Evolutionary conservation across 2,797 vertebrate species (phyloP).

Genomic region (Spinus olivaceus): DNA sequence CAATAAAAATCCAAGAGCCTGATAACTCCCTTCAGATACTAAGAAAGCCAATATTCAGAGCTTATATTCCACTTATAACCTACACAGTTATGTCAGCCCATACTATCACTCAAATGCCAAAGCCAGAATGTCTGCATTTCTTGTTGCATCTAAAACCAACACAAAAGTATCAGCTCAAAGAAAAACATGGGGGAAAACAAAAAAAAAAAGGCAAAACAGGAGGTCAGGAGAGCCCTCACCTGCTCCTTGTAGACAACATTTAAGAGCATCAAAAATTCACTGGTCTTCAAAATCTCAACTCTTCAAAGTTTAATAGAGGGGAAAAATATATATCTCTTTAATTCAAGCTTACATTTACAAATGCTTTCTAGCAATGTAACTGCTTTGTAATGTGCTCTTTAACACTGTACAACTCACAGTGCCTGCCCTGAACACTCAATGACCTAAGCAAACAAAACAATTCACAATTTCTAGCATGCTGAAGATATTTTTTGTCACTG

Average conservation of each 20-base stretch:
- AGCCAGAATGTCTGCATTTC: background rate
- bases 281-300: background rate
- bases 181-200: background rate
- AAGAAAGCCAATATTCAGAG: constrained; percentile 28
- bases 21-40: constrained; percentile 33
- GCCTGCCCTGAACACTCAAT: background rate
- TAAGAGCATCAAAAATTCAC: background rate
- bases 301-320: background rate
- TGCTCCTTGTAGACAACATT: background rate
- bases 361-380: background rate
- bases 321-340: background rate
- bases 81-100: background rate
- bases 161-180: background rate
- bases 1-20: constrained; percentile 55
- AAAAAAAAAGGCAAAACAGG: background rate
- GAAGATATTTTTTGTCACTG: background rate
- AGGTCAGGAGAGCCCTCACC: background rate
- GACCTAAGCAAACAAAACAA: background rate
- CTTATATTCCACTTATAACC: background rate
- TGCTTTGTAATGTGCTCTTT: background rate
- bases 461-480: background rate
- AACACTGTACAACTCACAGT: fast-evolving
- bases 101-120: background rate
- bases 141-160: background rate
- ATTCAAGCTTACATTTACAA: background rate